phyloP scores from a whole-genome alignment of 2,888 invertebrate species.

The Ceramica pisi region DNA sequence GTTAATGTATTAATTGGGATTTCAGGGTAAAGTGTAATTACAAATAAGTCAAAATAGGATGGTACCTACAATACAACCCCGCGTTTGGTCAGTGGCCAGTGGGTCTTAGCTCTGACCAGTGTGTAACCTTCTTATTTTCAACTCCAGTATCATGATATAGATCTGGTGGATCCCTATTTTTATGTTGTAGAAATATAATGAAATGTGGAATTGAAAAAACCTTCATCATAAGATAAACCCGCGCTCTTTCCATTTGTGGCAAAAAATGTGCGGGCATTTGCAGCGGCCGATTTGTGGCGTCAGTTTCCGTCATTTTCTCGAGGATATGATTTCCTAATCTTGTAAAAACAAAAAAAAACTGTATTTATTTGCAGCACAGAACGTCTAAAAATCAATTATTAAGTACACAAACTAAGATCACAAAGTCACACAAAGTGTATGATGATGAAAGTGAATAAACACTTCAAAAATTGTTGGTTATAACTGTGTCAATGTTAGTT shows the following conservation, averaged over 20 bases:
- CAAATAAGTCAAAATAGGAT: neutral
- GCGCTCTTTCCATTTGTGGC: conserved; percentile 92
- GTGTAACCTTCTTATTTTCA: neutral
- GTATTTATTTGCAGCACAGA: neutral
- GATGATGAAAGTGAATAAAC: neutral
- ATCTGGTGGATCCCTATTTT: neutral
- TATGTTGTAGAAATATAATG: neutral
- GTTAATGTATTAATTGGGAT: neutral
- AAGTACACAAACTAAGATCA: no score
- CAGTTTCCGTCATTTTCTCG: conserved; percentile 84
- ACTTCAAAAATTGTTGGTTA: conserved; percentile 1
- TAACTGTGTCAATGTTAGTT: neutral
- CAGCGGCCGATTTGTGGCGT: conserved; percentile 81
- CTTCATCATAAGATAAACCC: conserved; percentile 92
- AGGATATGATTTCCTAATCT: neutral
- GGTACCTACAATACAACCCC: no score
- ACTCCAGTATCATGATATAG: neutral
- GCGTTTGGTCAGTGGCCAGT: no score
- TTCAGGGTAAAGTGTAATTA: neutral
- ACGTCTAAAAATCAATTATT: no score
- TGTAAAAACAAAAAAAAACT: neutral
- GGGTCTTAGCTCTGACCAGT: neutral
- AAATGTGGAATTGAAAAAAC: conserved; percentile 73
- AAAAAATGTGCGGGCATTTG: conserved; percentile 88
- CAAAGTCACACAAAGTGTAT: no score